These are phyloP conservation scores for Noturus placidus DNA, from an alignment of 2,113 vertebrate genomes.

Conservation along the genomic window DNA sequence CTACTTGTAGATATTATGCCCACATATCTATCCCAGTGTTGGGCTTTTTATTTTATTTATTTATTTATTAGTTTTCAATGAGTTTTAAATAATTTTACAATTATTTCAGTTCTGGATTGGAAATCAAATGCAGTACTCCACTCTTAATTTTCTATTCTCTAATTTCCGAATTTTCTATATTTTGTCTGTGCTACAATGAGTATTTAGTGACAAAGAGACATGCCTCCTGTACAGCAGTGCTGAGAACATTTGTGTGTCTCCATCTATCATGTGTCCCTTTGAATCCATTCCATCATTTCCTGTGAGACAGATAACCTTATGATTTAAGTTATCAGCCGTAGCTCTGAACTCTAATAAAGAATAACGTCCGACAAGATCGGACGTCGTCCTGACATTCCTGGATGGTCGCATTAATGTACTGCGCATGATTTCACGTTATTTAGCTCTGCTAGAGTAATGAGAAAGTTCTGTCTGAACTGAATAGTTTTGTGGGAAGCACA, in stretches of 20 bases:
- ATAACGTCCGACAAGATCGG: neutral
- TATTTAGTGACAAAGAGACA: neutral
- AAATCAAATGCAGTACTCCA: neutral
- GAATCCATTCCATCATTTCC: neutral
- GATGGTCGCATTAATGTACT: neutral
- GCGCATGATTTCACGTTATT: neutral
- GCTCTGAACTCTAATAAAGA: neutral
- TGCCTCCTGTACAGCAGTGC: neutral
- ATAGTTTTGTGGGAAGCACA: neutral
- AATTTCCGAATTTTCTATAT: neutral
- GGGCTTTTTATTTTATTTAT: neutral
- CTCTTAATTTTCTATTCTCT: neutral
- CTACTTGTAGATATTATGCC: neutral
- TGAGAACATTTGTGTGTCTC: neutral
- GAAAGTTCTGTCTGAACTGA: neutral
- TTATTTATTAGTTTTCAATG: too few relatives aligned
- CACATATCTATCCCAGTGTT: neutral
- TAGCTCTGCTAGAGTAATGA: neutral
- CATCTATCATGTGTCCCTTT: neutral
- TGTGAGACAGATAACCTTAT: neutral
- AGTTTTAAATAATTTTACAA: neutral
- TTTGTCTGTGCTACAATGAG: neutral
- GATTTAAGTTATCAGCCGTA: neutral
- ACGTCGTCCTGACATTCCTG: neutral
- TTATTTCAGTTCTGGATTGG: neutral